Conservation (phyloP, 2,888 invertebrate species). For the Asteroscopus sphinx region DNA sequence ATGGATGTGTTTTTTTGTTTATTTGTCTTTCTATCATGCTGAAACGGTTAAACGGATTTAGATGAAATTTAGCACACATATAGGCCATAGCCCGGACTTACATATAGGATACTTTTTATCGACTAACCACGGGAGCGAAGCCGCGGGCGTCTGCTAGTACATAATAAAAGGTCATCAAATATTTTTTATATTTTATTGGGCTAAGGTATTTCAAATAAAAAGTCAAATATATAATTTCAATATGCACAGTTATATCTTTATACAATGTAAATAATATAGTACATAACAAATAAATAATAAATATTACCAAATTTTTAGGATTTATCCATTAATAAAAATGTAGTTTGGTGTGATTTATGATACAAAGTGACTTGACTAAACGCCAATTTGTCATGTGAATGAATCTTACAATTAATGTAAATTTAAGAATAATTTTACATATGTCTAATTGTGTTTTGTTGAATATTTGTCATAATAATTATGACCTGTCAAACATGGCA, state of each 20-base stretch:
- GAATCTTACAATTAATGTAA: constrained; percentile 64
- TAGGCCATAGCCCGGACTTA: too few relatives aligned
- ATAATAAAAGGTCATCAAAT: constrained; percentile 35
- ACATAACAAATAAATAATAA: constrained; percentile 90
- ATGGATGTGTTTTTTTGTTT: too few relatives aligned
- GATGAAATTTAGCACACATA: too few relatives aligned
- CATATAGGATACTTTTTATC: too few relatives aligned
- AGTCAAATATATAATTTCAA: constrained; percentile 89
- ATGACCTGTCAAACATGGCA: constrained; percentile 78
- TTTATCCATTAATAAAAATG: constrained; percentile 85
- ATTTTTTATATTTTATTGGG: constrained; percentile 81
- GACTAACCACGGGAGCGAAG: too few relatives aligned
- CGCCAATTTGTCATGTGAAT: constrained; percentile 79
- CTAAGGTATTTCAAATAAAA: constrained; percentile 88
- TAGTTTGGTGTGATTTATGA: constrained; percentile 85
- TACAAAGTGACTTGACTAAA: constrained; percentile 86
- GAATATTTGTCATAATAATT: constrained; percentile 72
- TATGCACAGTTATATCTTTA: constrained; percentile 89
- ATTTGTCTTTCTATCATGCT: too few relatives aligned
- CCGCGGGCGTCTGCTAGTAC: too few relatives aligned
- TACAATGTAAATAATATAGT: constrained; percentile 90
- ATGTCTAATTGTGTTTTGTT: constrained; percentile 71
- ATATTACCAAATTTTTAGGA: constrained; percentile 86
- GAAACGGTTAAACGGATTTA: too few relatives aligned
- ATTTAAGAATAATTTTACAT: constrained; percentile 77